Evolutionary conservation across 2,113 vertebrate species (phyloP).

Genomic region (Atractosteus spatula): DNA sequence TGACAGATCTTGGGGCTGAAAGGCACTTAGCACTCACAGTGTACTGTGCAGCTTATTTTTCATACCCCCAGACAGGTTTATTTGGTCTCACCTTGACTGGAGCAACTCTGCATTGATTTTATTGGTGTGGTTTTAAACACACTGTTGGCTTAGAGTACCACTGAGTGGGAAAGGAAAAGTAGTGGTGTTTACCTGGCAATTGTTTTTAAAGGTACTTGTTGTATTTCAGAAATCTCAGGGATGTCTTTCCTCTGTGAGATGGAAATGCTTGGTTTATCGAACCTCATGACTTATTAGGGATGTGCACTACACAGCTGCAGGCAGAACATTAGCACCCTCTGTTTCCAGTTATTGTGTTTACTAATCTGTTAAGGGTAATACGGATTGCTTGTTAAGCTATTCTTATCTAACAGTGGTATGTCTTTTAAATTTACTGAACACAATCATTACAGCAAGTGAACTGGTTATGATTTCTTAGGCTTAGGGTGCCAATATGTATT

Average conservation of each 20-base stretch:
- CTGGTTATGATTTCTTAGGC: no score
- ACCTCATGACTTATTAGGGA: no score
- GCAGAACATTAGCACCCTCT: no score
- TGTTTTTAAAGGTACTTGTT: neutral
- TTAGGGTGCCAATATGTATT: no score
- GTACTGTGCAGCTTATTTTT: slow-evolving; percentile 60
- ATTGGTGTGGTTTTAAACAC: slow-evolving; percentile 62
- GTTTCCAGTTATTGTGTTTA: no score
- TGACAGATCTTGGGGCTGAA: slow-evolving; percentile 58
- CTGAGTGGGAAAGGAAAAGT: slow-evolving; percentile 46
- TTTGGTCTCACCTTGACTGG: slow-evolving; percentile 67
- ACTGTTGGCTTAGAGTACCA: slow-evolving; percentile 58
- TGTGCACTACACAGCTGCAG: no score
- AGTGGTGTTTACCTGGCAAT: slow-evolving; percentile 44
- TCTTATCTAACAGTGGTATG: no score
- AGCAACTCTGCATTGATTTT: slow-evolving; percentile 60
- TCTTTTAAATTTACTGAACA: no score
- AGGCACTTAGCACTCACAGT: slow-evolving; percentile 63
- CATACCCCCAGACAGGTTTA: slow-evolving; percentile 65
- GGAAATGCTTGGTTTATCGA: neutral
- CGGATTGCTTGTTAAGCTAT: no score
- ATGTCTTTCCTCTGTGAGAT: no score
- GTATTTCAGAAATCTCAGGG: neutral
- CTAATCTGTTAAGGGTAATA: no score
- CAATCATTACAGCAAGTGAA: no score